A percentile compares a stretch with the other conserved stretches of the same genome.
These are phyloP conservation scores for Cryptoblepharus egeriae DNA, from an alignment of 2,797 vertebrate species.

Conservation along the genomic window DNA sequence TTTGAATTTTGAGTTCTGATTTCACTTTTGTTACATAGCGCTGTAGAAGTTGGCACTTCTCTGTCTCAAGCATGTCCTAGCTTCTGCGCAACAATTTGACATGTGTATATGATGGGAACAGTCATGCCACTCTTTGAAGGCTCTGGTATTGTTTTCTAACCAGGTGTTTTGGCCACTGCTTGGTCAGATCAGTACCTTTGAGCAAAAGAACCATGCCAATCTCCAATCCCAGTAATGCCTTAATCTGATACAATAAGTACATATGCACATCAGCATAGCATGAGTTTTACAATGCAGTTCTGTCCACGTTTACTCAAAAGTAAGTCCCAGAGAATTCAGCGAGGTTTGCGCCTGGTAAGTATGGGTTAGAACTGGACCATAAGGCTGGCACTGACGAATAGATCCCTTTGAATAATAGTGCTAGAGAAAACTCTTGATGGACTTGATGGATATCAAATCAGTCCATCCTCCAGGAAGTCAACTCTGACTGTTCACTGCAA, in stretches of 20 bases:
- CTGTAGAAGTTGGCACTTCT: background rate
- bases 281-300: background rate
- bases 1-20: background rate
- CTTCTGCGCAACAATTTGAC: background rate
- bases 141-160: background rate
- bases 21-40: background rate
- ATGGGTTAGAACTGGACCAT: too few relatives aligned
- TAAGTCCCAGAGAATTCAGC: too few relatives aligned
- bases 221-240: too few relatives aligned
- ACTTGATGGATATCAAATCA: too few relatives aligned
- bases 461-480: too few relatives aligned
- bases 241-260: background rate
- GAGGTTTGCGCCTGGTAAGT: too few relatives aligned
- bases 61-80: background rate
- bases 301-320: too few relatives aligned
- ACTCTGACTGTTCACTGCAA: too few relatives aligned
- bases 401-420: too few relatives aligned
- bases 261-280: background rate
- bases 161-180: background rate
- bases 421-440: too few relatives aligned
- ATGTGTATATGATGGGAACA: background rate
- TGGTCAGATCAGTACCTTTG: background rate
- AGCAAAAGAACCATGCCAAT: too few relatives aligned
- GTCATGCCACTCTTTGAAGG: background rate
- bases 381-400: too few relatives aligned